Base-by-base conservation (phyloP, 2,888 invertebrate species). In the Lottia scabra region DNA sequence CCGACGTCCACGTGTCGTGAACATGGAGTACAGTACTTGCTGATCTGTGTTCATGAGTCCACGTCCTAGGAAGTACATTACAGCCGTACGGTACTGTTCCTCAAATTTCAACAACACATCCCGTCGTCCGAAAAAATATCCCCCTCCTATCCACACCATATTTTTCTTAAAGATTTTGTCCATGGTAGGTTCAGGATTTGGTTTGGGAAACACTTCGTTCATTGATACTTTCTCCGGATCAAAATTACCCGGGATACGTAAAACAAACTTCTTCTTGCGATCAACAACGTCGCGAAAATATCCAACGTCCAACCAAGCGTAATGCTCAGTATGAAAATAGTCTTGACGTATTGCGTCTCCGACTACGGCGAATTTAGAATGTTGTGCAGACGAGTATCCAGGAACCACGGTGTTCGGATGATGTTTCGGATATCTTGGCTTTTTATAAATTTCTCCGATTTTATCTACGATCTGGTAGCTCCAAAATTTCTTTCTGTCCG, bases 301-400 rank as follows among this genome's bases (percentile, higher is more conserved):
- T 6, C 82, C 83, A 3, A 82, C 68, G 65, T 83, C 83, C 3
- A 83, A 43, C 83, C 83, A 83, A n/a, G 80, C 73, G 48, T 76
- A 77, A 68, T 72, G 80, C 13, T 72, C 74, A 13, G 80, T 76
- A 1, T 68, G 68, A 67, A 80, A 81, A 26, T 69, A 67, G 16
- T 79, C 71, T 12, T 74, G 48, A 1, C 48, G 27, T 3, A 78
- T 74, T 2, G 79, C 76, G 2, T 75, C 65, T 26, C 72, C 72
- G 1, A 79, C 66, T 27, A 78, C 70, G 13, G 77, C 80, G 75
- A 75, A 80, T 72, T 83, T 83, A 2, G 81, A 71, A 73, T 81
- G 80, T 67, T 78, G 78, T 6, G 78, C 75, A 56, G 80, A 80
- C 16, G 82, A 64, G 71, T 83, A 83, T 44, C 65, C 79, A 3